These are phyloP conservation scores for Typhlomys cinereus DNA, from an alignment of 2,113 vertebrate genomes.

Conservation along the genomic window DNA sequence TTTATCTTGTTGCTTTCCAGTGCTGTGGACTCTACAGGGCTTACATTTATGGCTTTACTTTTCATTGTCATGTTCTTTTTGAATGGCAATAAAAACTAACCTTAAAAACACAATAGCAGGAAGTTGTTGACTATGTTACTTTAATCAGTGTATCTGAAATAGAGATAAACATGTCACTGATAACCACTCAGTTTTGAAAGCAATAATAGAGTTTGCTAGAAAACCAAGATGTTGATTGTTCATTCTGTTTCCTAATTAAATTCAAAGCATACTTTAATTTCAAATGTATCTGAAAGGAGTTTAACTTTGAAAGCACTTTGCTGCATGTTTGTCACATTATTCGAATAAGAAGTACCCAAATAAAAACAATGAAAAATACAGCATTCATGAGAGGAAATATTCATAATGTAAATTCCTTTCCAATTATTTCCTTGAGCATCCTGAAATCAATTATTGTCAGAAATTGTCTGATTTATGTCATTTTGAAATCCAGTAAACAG, in stretches of 20 bases:
- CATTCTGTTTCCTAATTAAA: conserved; percentile 18
- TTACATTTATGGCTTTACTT: conserved; percentile 68
- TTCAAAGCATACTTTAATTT: conserved; percentile 40
- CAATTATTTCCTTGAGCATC: neutral
- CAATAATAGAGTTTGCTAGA: neutral
- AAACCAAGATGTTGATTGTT: neutral
- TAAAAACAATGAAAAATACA: conserved; percentile 9
- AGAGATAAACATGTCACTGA: conserved; percentile 22
- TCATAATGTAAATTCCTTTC: conserved; percentile 16
- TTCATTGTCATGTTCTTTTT: conserved; percentile 51
- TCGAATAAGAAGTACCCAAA: neutral
- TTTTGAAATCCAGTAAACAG: conserved; percentile 40
- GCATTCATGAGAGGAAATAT: neutral
- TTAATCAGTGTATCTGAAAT: conserved; percentile 29
- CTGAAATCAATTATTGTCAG: neutral
- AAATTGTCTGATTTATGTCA: neutral
- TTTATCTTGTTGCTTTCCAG: conserved; percentile 14
- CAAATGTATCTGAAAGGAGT: conserved; percentile 13
- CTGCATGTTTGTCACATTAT: neutral
- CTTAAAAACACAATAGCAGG: conserved; percentile 52
- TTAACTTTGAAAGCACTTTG: neutral
- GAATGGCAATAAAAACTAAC: conserved; percentile 51
- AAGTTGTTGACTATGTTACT: neutral
- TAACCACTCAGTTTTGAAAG: conserved; percentile 13
- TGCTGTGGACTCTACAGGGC: neutral